Percentiles rank a stretch among this genome's conserved stretches.
These are phyloP conservation scores for Sardinella longiceps DNA, from an alignment of 2,797 vertebrate genomes.

Conservation along the genomic window DNA sequence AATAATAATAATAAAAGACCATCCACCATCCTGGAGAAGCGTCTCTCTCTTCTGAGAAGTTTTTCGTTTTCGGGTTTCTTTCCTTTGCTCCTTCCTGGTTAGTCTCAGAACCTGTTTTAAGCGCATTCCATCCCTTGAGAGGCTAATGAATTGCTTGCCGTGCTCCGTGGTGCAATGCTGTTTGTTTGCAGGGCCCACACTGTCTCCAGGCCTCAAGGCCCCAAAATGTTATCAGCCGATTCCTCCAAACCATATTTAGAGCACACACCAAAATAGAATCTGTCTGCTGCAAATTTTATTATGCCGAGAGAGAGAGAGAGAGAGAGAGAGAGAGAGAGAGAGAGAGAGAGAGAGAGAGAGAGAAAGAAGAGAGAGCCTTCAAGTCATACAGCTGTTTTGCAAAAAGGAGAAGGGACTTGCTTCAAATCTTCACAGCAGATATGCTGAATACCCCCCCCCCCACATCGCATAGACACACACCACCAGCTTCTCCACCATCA, in stretches of 20 bases:
- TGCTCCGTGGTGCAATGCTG: conserved; percentile 16
- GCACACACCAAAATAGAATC: conserved; percentile 24
- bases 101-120: conserved; percentile 20
- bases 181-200: background rate
- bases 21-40: background rate
- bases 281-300: conserved; percentile 19
- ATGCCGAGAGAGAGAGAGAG: too few relatives aligned
- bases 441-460: background rate
- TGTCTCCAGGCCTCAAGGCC: background rate
- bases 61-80: background rate
- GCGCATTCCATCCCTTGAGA: conserved; percentile 28
- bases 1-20: background rate
- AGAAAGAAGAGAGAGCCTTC: background rate
- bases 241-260: conserved; percentile 27
- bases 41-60: conserved; percentile 9
- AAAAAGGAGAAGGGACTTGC: background rate
- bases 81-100: background rate
- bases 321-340: background rate
- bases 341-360: background rate
- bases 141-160: conserved; percentile 24
- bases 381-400: conserved; percentile 35
- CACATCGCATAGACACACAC: too few relatives aligned
- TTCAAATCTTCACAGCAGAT: background rate
- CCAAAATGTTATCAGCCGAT: conserved; percentile 30
- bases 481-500: background rate